These are phyloP conservation scores for Nylanderia fulva DNA, from an alignment of 1,140 invertebrate species.

Conservation along the genomic window DNA sequence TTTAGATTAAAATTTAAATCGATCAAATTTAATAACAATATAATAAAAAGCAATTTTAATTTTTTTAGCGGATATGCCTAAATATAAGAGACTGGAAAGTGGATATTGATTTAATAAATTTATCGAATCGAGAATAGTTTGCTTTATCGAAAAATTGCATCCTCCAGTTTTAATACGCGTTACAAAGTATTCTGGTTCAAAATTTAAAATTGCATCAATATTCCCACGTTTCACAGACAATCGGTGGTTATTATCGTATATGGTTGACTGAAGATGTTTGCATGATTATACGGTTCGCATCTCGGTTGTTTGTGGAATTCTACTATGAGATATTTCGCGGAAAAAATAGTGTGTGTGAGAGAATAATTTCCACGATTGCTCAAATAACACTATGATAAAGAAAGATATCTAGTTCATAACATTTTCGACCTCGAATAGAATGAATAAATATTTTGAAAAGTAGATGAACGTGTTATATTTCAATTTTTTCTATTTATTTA, in stretches of 20 bases:
- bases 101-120: slow-evolving; percentile 2
- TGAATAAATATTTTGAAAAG: slow-evolving; percentile 10
- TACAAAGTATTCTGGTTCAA: slow-evolving; percentile 31
- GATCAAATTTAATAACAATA: too few relatives aligned
- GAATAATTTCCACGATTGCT: slow-evolving; percentile 7
- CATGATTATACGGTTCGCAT: slow-evolving; percentile 66
- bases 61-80: not conserved
- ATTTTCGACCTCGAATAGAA: not conserved
- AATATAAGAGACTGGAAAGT: not conserved
- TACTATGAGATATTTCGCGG: not conserved
- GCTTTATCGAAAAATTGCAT: not conserved
- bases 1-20: not conserved
- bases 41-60: not conserved
- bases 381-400: not conserved
- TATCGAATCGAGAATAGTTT: not conserved
- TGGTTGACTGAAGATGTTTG: slow-evolving; percentile 56
- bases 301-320: slow-evolving; percentile 51
- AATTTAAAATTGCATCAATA: slow-evolving; percentile 36
- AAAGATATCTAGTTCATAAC: not conserved
- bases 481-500: not conserved
- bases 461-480: not conserved
- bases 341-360: slow-evolving; percentile 3
- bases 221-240: slow-evolving; percentile 58
- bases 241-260: slow-evolving; percentile 23
- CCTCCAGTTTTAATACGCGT: not conserved